Percentiles rank a stretch among this genome's conserved stretches.
Conservation (phyloP, 2,888 invertebrate species). For the Phytoseiulus persimilis region DNA sequence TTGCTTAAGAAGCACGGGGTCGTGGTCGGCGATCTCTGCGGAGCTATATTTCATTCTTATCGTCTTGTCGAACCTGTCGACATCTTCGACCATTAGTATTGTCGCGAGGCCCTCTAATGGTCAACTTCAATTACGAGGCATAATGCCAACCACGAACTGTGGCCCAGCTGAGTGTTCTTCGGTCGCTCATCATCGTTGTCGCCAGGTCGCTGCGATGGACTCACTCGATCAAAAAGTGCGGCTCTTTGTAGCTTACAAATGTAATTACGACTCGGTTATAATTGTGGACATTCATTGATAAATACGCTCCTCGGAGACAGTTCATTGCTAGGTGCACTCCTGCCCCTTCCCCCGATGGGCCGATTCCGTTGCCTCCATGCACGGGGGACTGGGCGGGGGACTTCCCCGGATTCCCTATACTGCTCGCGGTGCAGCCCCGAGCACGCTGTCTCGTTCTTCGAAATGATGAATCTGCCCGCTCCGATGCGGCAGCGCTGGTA, state of each 20-base stretch:
- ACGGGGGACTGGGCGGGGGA: too few species aligned
- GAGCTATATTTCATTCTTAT: not conserved
- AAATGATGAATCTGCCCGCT: not conserved
- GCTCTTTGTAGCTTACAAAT: too few species aligned
- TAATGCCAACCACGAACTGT: not conserved
- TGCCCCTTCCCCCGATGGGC: too few species aligned
- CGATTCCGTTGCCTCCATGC: too few species aligned
- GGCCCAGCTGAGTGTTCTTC: not conserved
- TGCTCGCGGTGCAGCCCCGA: too few species aligned
- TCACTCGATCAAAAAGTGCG: not conserved
- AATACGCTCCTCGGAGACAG: too few species aligned
- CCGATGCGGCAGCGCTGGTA: not conserved
- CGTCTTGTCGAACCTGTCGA: not conserved
- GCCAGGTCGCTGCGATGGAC: not conserved
- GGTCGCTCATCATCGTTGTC: not conserved
- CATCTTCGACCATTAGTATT: not conserved
- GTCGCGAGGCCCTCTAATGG: not conserved
- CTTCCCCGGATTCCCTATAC: too few species aligned
- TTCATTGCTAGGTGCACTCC: too few species aligned
- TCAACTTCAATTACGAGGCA: not conserved
- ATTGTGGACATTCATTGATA: too few species aligned
- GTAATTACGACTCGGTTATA: too few species aligned
- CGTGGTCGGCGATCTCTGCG: not conserved
- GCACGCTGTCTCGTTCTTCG: not conserved
- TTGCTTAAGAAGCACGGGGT: slow-evolving; percentile 5